Evolutionary conservation across 2,888 invertebrate species (phyloP).

Genomic region (Acleris cristana): DNA sequence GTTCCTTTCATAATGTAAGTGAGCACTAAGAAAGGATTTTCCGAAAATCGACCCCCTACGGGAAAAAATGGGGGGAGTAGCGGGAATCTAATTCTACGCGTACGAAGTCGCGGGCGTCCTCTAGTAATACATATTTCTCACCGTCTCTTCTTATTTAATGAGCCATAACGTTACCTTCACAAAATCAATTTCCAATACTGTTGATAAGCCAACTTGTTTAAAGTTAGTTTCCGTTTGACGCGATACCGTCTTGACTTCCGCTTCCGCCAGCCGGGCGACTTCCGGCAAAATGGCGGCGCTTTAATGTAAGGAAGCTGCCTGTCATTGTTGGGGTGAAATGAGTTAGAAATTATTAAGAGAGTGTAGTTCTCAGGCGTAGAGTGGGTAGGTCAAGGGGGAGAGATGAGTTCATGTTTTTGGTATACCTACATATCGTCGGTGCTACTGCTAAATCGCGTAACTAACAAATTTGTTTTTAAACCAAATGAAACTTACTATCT

Average conservation of each 20-base stretch:
- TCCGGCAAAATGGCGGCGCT: constrained; percentile 41
- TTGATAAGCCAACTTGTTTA: constrained; percentile 48
- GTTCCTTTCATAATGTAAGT: too few relatives aligned
- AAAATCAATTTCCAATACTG: constrained; percentile 58
- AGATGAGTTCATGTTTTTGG: neutral
- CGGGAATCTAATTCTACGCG: too few relatives aligned
- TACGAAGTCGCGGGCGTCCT: too few relatives aligned
- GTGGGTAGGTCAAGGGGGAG: neutral
- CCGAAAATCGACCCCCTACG: too few relatives aligned
- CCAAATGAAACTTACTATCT: too few relatives aligned
- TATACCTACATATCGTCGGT: too few relatives aligned
- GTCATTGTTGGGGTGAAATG: constrained; percentile 36
- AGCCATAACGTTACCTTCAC: constrained; percentile 10
- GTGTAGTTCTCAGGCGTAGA: constrained; percentile 1
- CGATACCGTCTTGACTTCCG: constrained; percentile 57
- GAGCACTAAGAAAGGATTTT: too few relatives aligned
- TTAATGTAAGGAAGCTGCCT: constrained; percentile 30
- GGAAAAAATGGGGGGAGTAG: too few relatives aligned
- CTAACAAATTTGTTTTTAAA: too few relatives aligned
- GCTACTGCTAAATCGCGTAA: too few relatives aligned
- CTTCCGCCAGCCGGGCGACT: constrained; percentile 49
- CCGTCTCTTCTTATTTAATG: neutral
- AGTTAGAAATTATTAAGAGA: constrained; percentile 31
- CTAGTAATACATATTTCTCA: too few relatives aligned
- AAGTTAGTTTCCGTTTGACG: constrained; percentile 50